These are phyloP conservation scores for Plagiodera versicolora DNA, from an alignment of 2,888 invertebrate genomes.

Conservation along the genomic window DNA sequence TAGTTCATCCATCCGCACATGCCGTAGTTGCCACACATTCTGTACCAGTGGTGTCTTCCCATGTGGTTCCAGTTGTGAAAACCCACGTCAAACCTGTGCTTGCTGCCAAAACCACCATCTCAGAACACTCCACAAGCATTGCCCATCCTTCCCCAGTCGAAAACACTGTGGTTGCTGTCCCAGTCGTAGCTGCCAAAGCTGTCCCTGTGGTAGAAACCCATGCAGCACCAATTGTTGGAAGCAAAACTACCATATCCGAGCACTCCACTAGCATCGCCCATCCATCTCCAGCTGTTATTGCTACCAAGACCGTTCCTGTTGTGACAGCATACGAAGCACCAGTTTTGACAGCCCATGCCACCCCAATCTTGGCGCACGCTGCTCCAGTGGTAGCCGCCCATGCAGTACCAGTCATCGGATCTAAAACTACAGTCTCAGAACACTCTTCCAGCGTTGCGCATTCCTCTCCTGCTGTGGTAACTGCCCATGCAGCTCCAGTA, in stretches of 20 bases:
- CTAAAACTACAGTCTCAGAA: slow-evolving; percentile 9
- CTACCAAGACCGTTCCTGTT: slow-evolving; percentile 25
- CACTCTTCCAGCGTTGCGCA: slow-evolving; percentile 9
- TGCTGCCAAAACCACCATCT: slow-evolving; percentile 12
- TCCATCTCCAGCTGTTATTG: slow-evolving; percentile 5
- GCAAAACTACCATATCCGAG: slow-evolving; percentile 9
- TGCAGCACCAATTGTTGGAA: slow-evolving; percentile 1
- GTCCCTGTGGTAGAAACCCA: slow-evolving; percentile 4
- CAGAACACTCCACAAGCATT: slow-evolving; percentile 5
- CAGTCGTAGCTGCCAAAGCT: slow-evolving; percentile 4
- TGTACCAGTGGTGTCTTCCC: not conserved
- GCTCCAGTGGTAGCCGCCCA: slow-evolving; percentile 4
- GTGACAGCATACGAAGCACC: slow-evolving; percentile 13
- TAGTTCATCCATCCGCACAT: not conserved
- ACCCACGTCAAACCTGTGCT: slow-evolving; percentile 6
- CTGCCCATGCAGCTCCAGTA: not conserved
- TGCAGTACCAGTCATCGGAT: slow-evolving; percentile 4
- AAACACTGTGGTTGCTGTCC: slow-evolving; percentile 6
- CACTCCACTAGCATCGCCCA: slow-evolving; percentile 11
- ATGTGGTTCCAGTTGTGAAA: not conserved
- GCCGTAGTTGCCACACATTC: not conserved
- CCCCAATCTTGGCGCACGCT: slow-evolving; percentile 7
- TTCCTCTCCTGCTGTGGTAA: slow-evolving; percentile 2
- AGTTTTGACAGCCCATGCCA: not conserved
- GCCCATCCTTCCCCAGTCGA: slow-evolving; percentile 9